These are phyloP conservation scores for Tolypeutes matacus DNA, from an alignment of 2,797 vertebrate genomes.

Conservation along the genomic window DNA sequence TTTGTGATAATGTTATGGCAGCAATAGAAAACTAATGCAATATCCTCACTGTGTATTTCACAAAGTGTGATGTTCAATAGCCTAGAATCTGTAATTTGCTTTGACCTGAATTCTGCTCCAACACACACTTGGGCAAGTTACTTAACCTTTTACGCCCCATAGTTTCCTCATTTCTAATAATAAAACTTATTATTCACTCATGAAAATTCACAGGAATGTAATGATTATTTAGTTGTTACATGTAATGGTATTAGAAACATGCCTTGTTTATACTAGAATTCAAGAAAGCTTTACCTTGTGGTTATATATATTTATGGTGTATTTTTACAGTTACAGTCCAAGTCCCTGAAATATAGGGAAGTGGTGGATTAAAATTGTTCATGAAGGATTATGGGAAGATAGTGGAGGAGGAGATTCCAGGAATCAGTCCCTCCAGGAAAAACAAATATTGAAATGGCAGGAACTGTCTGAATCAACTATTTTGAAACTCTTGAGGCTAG, in stretches of 20 bases:
- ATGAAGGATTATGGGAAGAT: no score
- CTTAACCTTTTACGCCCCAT: not conserved
- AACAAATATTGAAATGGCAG: no score
- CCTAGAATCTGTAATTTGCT: constrained; percentile 16
- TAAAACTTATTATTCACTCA: not conserved
- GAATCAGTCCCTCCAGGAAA: no score
- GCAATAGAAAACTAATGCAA: not conserved
- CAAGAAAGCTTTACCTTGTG: not conserved
- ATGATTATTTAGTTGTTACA: constrained; percentile 3
- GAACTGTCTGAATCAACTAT: no score
- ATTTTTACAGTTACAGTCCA: not conserved
- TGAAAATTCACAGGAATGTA: constrained; percentile 34
- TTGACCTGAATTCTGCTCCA: constrained; percentile 12
- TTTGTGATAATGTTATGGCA: not conserved
- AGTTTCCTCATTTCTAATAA: constrained; percentile 19
- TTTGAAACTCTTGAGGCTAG: no score
- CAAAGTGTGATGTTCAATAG: not conserved
- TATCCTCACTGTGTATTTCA: not conserved
- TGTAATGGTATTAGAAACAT: not conserved
- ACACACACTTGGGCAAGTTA: not conserved
- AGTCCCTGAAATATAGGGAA: not conserved
- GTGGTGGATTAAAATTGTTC: not conserved
- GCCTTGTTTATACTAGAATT: not conserved
- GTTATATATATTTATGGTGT: not conserved
- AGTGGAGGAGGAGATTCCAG: no score